These are phyloP conservation scores for Typhlichthys eigenmanni DNA, from an alignment of 2,797 vertebrate genomes.

Conservation along the genomic window DNA sequence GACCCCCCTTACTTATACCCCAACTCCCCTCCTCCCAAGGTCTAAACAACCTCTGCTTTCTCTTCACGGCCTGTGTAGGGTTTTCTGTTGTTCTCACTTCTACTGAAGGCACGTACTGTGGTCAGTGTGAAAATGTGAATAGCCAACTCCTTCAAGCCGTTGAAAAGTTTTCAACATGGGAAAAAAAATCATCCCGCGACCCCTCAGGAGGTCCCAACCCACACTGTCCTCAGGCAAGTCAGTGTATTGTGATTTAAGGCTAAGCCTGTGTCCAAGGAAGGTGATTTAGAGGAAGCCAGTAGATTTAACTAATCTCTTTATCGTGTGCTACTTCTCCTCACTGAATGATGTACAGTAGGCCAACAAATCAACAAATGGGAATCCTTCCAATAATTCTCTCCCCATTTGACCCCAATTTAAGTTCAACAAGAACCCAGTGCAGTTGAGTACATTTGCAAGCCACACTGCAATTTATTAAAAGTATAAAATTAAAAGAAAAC, in stretches of 20 bases:
- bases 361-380: slow-evolving; percentile 54
- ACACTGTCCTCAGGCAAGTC: background rate
- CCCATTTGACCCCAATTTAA: slow-evolving; percentile 42
- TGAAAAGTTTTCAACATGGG: no score
- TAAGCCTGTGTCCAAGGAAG: slow-evolving; percentile 14
- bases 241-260: slow-evolving; percentile 2
- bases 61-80: slow-evolving; percentile 45
- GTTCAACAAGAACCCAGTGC: slow-evolving; percentile 64
- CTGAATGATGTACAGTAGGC: slow-evolving; percentile 11
- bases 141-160: slow-evolving; percentile 6
- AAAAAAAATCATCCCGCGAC: no score
- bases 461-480: slow-evolving; percentile 39
- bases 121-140: slow-evolving; percentile 45
- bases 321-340: slow-evolving; percentile 31
- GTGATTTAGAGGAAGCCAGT: slow-evolving; percentile 12
- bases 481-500: slow-evolving; percentile 10
- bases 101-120: slow-evolving; percentile 33
- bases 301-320: slow-evolving; percentile 26
- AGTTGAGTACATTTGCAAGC: slow-evolving; percentile 69
- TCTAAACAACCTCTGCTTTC: slow-evolving; percentile 13
- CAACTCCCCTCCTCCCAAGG: background rate
- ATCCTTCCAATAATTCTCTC: slow-evolving; percentile 43
- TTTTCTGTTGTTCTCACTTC: slow-evolving; percentile 34
- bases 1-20: background rate
- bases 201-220: background rate